These are phyloP conservation scores for Eristalis tenax DNA, from an alignment of 2,888 invertebrate genomes.

Conservation along the genomic window DNA sequence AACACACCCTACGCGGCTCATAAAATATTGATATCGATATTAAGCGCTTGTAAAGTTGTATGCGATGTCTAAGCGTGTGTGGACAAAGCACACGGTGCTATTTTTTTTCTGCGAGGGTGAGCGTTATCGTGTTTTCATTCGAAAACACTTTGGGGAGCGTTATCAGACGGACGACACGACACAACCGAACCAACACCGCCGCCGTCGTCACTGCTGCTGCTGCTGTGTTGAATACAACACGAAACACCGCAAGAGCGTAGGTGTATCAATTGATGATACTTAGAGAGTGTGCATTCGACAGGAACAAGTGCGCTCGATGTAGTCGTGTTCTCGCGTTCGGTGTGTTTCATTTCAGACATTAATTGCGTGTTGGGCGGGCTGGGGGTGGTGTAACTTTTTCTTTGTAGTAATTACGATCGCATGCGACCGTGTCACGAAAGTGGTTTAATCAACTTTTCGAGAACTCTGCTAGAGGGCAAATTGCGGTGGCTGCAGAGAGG, in stretches of 20 bases:
- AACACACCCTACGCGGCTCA: conserved; percentile 38
- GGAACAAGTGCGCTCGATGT: not conserved
- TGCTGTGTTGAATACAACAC: conserved; percentile 16
- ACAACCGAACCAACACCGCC: not conserved
- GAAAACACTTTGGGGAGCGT: conserved; percentile 18
- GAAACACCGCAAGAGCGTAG: conserved; percentile 7
- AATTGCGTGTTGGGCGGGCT: conserved; percentile 17
- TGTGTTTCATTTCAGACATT: conserved; percentile 8
- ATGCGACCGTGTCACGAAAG: conserved; percentile 33
- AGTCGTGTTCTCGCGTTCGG: not conserved
- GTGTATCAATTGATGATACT: conserved; percentile 49
- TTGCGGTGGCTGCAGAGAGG: not conserved
- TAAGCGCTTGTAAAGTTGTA: conserved; percentile 47
- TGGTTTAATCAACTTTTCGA: conserved; percentile 5
- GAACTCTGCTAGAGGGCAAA: not conserved
- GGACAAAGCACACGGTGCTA: conserved; percentile 21
- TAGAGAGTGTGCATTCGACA: conserved; percentile 28
- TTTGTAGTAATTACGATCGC: not conserved
- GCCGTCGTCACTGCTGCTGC: too few species aligned
- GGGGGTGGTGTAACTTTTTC: not conserved
- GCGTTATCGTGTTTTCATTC: conserved; percentile 38
- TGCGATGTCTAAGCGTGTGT: conserved; percentile 48
- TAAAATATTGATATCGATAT: conserved; percentile 51
- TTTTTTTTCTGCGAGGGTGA: conserved; percentile 45
- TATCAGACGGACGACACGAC: conserved; percentile 46